Evolutionary conservation across 92 coral and sea anemone species (phyloP), one percentile per base, ranked within the genome.

Genomic region (Phenganax subtilis): DNA sequence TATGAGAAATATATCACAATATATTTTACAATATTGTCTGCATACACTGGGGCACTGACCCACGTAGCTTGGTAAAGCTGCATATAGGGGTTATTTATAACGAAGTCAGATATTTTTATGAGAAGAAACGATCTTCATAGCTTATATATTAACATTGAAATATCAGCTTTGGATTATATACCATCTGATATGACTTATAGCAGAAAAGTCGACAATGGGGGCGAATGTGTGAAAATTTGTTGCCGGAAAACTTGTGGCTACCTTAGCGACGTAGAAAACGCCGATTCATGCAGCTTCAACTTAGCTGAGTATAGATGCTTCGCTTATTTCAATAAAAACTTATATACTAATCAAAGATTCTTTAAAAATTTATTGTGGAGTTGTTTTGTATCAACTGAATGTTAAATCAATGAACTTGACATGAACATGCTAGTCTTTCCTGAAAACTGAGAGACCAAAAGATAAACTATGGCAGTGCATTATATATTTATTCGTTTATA

Each of bases 401-500:
- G 72, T 29, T 66, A 27, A 11, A 66, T 14, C 25, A 15, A 8
- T 61, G 25, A 61, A 3, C 27, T 15, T 61, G 67, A 66, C 30
- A 8, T 14, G 73, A 68, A 68, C 53, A 30, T 37, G 73, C n/a
- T 68, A 17, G 52, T 68, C 47, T 68, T 37, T 68, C 53, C 54
- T 9, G 47, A 68, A 68, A 29, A 30, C 14, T 11, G 52, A 37
- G 73, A 30, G 47, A n/a, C 20, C 47, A 68, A 68, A 68, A 68
- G 73, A 68, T 30, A 68, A 30, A 1, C 14, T 10, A 8, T 64
- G 30, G 70, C 12, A 20, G 37, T 37, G 47, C 54, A 64, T 68
- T 68, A 68, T 68, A 68, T 68, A 68, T 68, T 68, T 68, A 68
- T 68, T 30, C 73, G 73, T 68, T 68, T 68, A 68, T 68, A 68